Evolutionary conservation across 1,140 invertebrate species (phyloP).

Genomic region (Asbolus verrucosus): DNA sequence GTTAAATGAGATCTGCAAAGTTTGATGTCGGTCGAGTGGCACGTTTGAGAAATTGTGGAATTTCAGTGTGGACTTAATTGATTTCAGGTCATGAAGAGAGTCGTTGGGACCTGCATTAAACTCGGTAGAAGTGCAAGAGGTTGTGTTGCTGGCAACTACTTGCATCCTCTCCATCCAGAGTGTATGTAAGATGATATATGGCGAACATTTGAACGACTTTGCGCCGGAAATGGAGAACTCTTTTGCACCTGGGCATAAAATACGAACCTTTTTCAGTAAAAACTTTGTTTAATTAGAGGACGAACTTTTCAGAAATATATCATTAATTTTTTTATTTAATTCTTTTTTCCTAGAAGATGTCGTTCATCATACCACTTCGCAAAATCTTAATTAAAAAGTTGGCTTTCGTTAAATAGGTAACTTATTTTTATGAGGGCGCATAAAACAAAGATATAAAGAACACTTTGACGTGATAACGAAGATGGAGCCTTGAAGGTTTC

Average conservation of each 20-base stretch:
- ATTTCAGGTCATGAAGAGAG: conserved; percentile 62
- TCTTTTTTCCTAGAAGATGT: background rate
- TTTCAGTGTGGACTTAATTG: background rate
- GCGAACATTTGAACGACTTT: conserved; percentile 24
- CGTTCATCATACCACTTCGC: background rate
- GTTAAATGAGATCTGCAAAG: too few species aligned
- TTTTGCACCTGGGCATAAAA: conserved; percentile 34
- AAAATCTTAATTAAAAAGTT: conserved; percentile 21
- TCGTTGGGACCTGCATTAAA: conserved; percentile 62
- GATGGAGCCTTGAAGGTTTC: too few species aligned
- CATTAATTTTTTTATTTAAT: conserved; percentile 21
- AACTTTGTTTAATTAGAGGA: conserved; percentile 27
- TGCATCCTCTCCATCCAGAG: conserved; percentile 65
- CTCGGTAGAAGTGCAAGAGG: conserved; percentile 60
- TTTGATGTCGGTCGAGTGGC: too few species aligned
- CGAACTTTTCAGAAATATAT: conserved; percentile 7
- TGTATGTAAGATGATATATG: conserved; percentile 60
- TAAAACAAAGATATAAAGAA: background rate
- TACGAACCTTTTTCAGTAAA: conserved; percentile 6
- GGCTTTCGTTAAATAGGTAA: background rate
- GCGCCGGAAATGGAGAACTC: conserved; percentile 24
- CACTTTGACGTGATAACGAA: background rate
- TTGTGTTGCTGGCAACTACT: conserved; percentile 64
- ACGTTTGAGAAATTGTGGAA: too few species aligned
- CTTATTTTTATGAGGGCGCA: conserved; percentile 16